Percentiles rank a stretch among this genome's conserved stretches.
Evolutionary conservation across 2,797 vertebrate species (phyloP).

Genomic region (Pangasius djambal): DNA sequence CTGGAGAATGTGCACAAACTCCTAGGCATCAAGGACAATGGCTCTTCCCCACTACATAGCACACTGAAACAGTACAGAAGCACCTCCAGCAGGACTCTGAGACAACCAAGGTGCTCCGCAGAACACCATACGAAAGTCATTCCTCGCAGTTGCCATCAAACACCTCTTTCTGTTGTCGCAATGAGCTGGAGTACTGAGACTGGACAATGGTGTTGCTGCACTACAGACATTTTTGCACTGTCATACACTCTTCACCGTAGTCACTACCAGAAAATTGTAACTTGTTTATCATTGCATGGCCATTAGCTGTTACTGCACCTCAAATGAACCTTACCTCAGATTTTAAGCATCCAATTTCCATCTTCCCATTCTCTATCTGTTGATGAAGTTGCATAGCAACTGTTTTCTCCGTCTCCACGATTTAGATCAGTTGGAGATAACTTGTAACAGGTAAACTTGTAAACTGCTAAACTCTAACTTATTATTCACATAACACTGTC

Average conservation of each 20-base stretch:
- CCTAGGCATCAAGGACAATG: not conserved
- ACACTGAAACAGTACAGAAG: not conserved
- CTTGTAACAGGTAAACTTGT: too few species aligned
- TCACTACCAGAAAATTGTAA: not conserved
- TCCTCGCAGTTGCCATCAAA: too few species aligned
- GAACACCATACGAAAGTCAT: too few species aligned
- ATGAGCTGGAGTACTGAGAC: not conserved
- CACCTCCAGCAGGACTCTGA: not conserved
- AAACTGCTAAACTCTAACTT: not conserved
- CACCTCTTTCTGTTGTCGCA: not conserved
- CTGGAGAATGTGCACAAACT: not conserved
- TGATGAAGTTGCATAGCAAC: slow-evolving; percentile 98
- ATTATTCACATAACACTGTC: not conserved
- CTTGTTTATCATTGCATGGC: not conserved
- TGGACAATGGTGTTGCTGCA: not conserved
- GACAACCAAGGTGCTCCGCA: not conserved
- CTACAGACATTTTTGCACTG: not conserved
- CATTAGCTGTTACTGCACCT: slow-evolving; percentile 20
- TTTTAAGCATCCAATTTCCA: slow-evolving; percentile 96
- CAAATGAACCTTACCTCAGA: slow-evolving; percentile 85
- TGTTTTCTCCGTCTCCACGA: slow-evolving; percentile 97
- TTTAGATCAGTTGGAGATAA: slow-evolving; percentile 97
- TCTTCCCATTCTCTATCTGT: slow-evolving; percentile 97
- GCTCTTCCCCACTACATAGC: not conserved
- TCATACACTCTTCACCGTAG: not conserved